These are phyloP conservation scores for Troides aeacus DNA, from an alignment of 2,888 invertebrate species.

Conservation along the genomic window DNA sequence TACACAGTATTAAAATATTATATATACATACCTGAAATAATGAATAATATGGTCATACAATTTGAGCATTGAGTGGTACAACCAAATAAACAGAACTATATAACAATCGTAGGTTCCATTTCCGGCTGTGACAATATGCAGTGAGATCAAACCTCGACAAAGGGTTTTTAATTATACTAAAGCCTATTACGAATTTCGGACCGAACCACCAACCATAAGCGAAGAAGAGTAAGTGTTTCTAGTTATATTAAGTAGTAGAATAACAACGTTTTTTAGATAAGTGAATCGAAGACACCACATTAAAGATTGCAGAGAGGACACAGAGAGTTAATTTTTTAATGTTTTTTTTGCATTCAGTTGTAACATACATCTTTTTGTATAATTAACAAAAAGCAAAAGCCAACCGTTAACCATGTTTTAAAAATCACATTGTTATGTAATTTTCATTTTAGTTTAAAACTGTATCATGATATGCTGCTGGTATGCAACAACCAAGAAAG, in stretches of 20 bases:
- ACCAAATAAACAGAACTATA: neutral
- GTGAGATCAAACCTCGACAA: conserved; percentile 80
- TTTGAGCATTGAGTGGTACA: neutral
- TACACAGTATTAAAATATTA: neutral
- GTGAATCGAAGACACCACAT: too few relatives aligned
- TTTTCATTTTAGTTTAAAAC: conserved; percentile 7
- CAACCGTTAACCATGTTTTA: too few relatives aligned
- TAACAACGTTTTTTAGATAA: too few relatives aligned
- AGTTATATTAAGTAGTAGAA: neutral
- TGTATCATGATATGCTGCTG: conserved; percentile 9
- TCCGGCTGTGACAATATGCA: conserved; percentile 79
- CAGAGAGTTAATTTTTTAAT: too few relatives aligned
- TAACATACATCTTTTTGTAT: too few relatives aligned
- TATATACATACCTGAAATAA: neutral
- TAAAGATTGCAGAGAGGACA: too few relatives aligned
- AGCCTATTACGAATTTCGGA: conserved; percentile 50
- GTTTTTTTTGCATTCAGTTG: too few relatives aligned
- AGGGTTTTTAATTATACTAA: conserved; percentile 79
- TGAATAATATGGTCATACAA: neutral
- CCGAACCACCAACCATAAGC: conserved; percentile 40
- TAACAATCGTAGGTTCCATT: conserved; percentile 66
- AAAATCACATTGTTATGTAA: neutral
- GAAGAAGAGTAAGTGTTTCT: conserved; percentile 43
- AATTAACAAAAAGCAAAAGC: too few relatives aligned
- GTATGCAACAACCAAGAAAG: conserved; percentile 7